phyloP scores from a whole-genome alignment of 2,113 vertebrate genomes.

The Cyphotilapia sp. region DNA sequence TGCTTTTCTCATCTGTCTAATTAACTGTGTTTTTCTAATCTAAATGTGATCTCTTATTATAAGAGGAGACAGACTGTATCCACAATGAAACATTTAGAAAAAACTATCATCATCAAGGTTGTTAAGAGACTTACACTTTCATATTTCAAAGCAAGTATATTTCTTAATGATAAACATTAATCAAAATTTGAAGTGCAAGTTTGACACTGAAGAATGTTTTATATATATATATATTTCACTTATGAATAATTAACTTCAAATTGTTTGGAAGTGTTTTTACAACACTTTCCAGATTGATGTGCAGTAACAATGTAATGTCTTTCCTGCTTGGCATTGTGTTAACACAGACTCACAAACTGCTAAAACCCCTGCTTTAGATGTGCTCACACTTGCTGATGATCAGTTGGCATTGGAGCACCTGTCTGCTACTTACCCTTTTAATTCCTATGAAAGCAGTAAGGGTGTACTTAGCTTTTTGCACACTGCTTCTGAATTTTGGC shows the following conservation, averaged over 20 bases:
- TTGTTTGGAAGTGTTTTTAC: not conserved
- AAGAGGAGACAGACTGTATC: not conserved
- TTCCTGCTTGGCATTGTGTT: not conserved
- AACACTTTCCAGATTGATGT: not conserved
- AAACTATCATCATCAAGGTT: not conserved
- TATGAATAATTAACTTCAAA: not conserved
- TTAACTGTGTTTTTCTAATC: not conserved
- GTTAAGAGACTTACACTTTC: not conserved
- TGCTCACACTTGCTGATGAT: not conserved
- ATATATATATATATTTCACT: not conserved
- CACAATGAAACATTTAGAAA: not conserved
- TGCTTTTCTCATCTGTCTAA: not conserved
- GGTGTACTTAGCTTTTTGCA: not conserved
- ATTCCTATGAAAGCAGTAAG: not conserved
- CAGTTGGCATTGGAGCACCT: not conserved
- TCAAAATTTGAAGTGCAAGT: not conserved
- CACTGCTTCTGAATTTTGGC: not conserved
- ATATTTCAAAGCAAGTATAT: not conserved
- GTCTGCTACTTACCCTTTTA: not conserved
- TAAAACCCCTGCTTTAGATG: not conserved
- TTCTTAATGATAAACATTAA: not conserved
- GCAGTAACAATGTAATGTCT: not conserved
- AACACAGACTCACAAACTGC: not conserved
- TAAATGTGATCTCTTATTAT: not conserved
- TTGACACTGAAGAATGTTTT: not conserved